A percentile compares a stretch with the other conserved stretches of the same genome.
Evolutionary conservation across 2,113 vertebrate genomes (phyloP).

Genomic region (Ailurus styani): DNA sequence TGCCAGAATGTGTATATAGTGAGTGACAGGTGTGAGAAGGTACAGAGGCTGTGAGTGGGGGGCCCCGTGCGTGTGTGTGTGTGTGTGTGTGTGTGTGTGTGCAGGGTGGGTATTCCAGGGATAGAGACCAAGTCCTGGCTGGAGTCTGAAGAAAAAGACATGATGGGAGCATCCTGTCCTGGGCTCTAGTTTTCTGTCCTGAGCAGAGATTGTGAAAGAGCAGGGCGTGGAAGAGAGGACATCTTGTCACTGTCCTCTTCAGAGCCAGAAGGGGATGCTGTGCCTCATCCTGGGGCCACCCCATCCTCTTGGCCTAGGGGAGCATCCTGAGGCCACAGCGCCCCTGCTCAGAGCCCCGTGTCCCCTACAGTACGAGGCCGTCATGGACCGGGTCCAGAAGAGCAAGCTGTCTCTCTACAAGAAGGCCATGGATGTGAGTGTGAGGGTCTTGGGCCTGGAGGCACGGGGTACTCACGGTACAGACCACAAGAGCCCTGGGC

Average conservation of each 20-base stretch:
- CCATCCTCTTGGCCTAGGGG: constrained; percentile 30
- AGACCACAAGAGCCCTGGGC: not conserved
- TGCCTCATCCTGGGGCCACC: not conserved
- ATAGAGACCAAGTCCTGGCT: not conserved
- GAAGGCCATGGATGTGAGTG: constrained; percentile 91
- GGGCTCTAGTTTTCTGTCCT: not conserved
- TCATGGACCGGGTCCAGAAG: constrained; percentile 94
- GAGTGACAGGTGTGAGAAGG: not conserved
- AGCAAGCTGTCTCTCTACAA: constrained; percentile 91
- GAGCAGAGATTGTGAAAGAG: not conserved
- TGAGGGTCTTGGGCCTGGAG: not conserved
- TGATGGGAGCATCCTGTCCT: accelerated
- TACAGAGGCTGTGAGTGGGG: not conserved
- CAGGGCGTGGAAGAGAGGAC: not conserved
- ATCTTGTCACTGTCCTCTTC: not conserved
- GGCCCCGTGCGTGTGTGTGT: accelerated
- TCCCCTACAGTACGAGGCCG: constrained; percentile 87
- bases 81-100: accelerated
- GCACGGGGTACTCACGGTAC: not conserved
- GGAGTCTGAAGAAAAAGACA: not conserved
- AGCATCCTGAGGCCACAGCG: not conserved
- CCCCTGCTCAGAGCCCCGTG: constrained; percentile 36
- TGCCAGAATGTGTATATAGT: not conserved
- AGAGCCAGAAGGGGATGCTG: not conserved
- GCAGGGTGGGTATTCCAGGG: not conserved